These are phyloP conservation scores for Chaunax sp. DNA, from an alignment of 2,797 vertebrate species.

Conservation along the genomic window DNA sequence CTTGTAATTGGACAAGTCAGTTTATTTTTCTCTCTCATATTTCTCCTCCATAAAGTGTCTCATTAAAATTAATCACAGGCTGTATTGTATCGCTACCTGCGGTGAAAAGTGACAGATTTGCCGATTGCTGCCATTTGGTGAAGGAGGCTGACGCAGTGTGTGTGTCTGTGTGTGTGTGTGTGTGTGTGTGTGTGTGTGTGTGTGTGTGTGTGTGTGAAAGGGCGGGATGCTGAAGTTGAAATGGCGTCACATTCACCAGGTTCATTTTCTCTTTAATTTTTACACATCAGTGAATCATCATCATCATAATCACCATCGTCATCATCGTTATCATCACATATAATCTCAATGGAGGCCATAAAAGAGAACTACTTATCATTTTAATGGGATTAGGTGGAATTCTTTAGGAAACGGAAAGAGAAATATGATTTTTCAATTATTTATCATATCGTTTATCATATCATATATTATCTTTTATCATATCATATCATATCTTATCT, in stretches of 20 bases:
- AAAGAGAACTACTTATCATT: too few species aligned
- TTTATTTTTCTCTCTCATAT: constrained; percentile 70
- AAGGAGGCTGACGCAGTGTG: constrained; percentile 33
- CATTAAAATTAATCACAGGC: constrained; percentile 86
- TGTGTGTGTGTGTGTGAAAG: constrained; percentile 36
- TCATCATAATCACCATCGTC: background rate
- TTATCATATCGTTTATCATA: too few species aligned
- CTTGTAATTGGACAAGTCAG: constrained; percentile 28
- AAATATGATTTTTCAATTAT: too few species aligned
- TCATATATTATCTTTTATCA: too few species aligned
- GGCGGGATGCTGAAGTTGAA: constrained; percentile 22
- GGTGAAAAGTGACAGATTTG: constrained; percentile 84
- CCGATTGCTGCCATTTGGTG: constrained; percentile 75
- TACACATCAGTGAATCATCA: constrained; percentile 9
- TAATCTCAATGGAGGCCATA: too few species aligned
- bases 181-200: constrained; percentile 38
- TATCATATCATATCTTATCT: too few species aligned
- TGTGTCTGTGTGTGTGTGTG: constrained; percentile 34
- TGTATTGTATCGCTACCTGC: constrained; percentile 84
- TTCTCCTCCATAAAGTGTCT: constrained; percentile 82
- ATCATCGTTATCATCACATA: too few species aligned
- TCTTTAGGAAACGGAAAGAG: too few species aligned
- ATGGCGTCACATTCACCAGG: constrained; percentile 19
- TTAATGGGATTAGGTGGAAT: too few species aligned
- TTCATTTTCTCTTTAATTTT: constrained; percentile 22